Evolutionary conservation across 2,113 vertebrate genomes (phyloP), one percentile per base, ranked within the genome.

Genomic region (Pimephales promelas): DNA sequence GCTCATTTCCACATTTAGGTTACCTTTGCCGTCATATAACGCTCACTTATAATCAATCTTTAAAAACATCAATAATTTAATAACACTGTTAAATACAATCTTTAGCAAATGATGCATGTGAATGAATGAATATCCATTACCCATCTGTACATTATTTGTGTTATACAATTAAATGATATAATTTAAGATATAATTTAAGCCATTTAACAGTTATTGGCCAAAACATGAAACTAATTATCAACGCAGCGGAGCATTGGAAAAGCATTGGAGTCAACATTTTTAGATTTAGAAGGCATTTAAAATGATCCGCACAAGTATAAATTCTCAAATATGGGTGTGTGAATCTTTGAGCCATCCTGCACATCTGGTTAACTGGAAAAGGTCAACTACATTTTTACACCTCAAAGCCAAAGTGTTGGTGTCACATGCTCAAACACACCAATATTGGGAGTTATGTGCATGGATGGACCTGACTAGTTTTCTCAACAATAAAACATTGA

Each of bases 351-450:
- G 52, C 18, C 0, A 54, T 54, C 22, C 0, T 20, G 16, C 40
- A 45, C n/a, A 79, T 79, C 36, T 62, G 54, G 34, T 16, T 43
- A 26, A 43, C 34, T 78, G n/a, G 57, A 62, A 79, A 79, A 79
- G 57, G 57, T 79, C 36, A 47, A 66, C 59, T 64, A 79, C 16
- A 79, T 10, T 66, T 79, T 66, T 66, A 66, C 77, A 79, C 57
- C 57, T 62, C 57, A 79, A 47, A 47, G 40, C 57, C 40, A 64
- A 79, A 62, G 24, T 20, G 26, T 49, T 68, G 85, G 83, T 31
- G 56, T 62, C 70, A 85, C 79, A 83, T 56, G 80, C 86, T 84
- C 18, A 57, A 57, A 81, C 87, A 84, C 6, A 20, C 9, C 18
- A 34, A 64, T 64, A 47, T 26, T 3, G 5, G 16, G 14, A 78